These are phyloP conservation scores for Cheilosia grossa DNA, from an alignment of 2,888 invertebrate species.

Conservation along the genomic window DNA sequence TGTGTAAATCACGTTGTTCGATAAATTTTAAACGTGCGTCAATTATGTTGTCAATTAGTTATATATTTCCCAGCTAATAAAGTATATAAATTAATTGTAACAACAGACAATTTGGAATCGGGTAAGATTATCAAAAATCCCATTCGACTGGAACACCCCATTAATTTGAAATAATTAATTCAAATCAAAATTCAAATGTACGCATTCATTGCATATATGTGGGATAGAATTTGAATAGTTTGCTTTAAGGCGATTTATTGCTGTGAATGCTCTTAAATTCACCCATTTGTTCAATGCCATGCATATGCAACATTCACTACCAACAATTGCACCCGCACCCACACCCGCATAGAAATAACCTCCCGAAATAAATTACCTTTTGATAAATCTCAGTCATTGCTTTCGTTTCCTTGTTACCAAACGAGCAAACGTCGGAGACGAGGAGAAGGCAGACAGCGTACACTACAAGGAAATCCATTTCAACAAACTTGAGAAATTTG, in stretches of 20 bases:
- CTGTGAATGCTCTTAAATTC: slow-evolving; percentile 80
- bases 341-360: slow-evolving; percentile 25
- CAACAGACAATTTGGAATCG: too few species aligned
- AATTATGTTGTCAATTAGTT: too few species aligned
- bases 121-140: too few species aligned
- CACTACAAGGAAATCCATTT: slow-evolving; percentile 71
- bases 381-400: slow-evolving; percentile 83
- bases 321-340: slow-evolving; percentile 33
- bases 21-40: too few species aligned
- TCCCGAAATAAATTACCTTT: slow-evolving; percentile 82
- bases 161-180: slow-evolving; percentile 37
- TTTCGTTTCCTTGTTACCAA: slow-evolving; percentile 71
- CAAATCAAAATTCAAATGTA: slow-evolving; percentile 54
- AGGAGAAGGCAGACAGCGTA: slow-evolving; percentile 22
- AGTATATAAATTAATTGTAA: too few species aligned
- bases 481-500: slow-evolving; percentile 81
- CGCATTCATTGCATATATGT: slow-evolving; percentile 22
- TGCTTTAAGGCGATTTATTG: slow-evolving; percentile 81
- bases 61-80: too few species aligned
- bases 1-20: too few species aligned
- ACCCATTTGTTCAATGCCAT: slow-evolving; percentile 77
- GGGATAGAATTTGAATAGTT: slow-evolving; percentile 75
- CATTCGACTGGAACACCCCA: not conserved
- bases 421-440: slow-evolving; percentile 55
- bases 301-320: slow-evolving; percentile 77